Evolutionary conservation across 2,113 vertebrate genomes (phyloP).

Genomic region (Cyanocitta stelleri): DNA sequence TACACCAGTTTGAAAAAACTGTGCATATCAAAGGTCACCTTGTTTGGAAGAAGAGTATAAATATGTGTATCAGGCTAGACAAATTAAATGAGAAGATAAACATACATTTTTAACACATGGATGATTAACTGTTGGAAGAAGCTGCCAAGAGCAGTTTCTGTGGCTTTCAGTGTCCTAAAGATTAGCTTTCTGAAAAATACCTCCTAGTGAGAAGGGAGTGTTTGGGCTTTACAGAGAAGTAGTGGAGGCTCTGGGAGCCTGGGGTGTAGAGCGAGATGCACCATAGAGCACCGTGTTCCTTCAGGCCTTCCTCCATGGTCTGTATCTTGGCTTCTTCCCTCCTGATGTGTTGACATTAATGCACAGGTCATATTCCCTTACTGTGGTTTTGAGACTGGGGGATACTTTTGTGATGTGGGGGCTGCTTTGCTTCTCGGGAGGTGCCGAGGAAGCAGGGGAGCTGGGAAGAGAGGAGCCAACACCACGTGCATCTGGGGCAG

Average conservation of each 20-base stretch:
- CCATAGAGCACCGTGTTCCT: neutral
- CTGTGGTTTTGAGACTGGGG: neutral
- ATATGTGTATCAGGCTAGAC: slow-evolving; percentile 14
- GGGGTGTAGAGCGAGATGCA: rapidly evolving
- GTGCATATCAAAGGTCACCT: neutral
- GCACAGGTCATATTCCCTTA: rapidly evolving
- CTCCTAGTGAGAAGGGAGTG: neutral
- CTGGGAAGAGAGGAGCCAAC: neutral
- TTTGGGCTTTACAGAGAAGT: neutral
- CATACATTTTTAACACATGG: neutral
- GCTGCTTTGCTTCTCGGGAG: rapidly evolving
- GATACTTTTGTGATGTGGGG: neutral
- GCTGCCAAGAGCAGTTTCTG: neutral
- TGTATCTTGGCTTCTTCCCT: neutral
- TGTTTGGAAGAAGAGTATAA: slow-evolving; percentile 14
- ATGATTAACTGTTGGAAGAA: neutral
- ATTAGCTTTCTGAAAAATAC: neutral
- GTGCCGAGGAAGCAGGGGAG: neutral
- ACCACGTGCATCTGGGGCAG: neutral
- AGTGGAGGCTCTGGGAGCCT: neutral
- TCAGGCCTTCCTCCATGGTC: neutral
- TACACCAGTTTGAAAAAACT: neutral
- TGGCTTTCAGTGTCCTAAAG: neutral
- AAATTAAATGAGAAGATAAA: slow-evolving; percentile 19
- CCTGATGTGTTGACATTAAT: neutral